phyloP scores from a whole-genome alignment of 2,113 vertebrate genomes.

The Blennius ocellaris region DNA sequence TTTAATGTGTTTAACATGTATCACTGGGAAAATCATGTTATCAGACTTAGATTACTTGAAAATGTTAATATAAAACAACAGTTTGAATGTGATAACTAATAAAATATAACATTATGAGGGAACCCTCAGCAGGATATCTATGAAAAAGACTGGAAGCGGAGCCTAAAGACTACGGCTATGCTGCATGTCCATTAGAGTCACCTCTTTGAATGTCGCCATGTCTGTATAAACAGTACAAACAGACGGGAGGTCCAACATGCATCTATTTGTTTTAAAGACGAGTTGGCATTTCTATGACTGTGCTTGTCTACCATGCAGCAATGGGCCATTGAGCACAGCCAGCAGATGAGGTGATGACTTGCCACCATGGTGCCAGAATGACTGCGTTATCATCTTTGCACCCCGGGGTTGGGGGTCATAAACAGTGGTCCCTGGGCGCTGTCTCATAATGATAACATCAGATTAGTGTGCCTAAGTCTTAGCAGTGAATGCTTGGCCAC shows the following conservation, averaged over 20 bases:
- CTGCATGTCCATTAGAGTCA: conserved; percentile 55
- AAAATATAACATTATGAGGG: conserved; percentile 5
- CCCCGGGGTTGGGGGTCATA: conserved; percentile 77
- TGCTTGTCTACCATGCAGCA: conserved; percentile 84
- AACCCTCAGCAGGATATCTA: conserved; percentile 44
- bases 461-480: conserved; percentile 77
- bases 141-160: conserved; percentile 32
- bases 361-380: conserved; percentile 65
- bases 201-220: conserved; percentile 48
- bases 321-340: conserved; percentile 97
- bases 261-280: conserved; percentile 83
- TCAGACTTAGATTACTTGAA: conserved; percentile 3
- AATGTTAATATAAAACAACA: neutral
- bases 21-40: neutral
- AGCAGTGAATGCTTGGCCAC: conserved; percentile 75
- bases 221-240: conserved; percentile 63
- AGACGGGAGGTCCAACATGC: conserved; percentile 48
- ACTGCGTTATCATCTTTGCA: conserved; percentile 72
- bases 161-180: conserved; percentile 44
- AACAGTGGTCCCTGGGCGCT: conserved; percentile 73
- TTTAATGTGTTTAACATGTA: neutral
- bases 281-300: conserved; percentile 63
- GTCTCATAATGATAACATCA: conserved; percentile 80
- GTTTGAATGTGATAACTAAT: conserved; percentile 9
- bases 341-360: conserved; percentile 84